phyloP scores from a whole-genome alignment of 2,888 invertebrate genomes.

The Heliconius hortense region DNA sequence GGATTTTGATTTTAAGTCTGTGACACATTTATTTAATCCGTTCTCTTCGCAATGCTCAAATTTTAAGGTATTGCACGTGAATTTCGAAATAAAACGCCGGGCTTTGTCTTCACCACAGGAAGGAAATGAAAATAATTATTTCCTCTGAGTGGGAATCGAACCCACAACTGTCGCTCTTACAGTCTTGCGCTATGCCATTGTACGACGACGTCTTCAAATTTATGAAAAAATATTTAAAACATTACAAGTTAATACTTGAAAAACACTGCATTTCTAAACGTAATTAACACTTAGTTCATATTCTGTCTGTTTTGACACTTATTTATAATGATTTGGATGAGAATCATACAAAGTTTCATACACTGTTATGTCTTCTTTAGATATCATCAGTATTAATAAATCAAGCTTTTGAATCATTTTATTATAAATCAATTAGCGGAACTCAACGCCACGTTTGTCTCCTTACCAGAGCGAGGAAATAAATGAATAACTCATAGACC shows the following conservation, averaged over 20 bases:
- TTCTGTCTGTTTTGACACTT: background rate
- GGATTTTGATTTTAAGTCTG: no score
- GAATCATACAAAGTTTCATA: constrained; percentile 11
- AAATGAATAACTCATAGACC: background rate
- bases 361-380: constrained; percentile 10
- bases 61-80: background rate
- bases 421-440: no score
- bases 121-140: background rate
- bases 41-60: no score
- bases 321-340: background rate
- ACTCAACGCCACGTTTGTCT: background rate
- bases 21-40: no score
- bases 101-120: no score
- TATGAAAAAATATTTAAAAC: no score
- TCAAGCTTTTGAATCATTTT: background rate
- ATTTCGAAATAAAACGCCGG: background rate
- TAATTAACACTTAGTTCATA: background rate
- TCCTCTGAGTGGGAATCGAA: background rate
- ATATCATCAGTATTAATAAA: background rate
- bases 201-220: background rate
- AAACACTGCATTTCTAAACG: constrained; percentile 9
- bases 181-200: background rate
- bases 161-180: no score
- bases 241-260: background rate
- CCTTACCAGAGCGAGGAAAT: background rate